Evolutionary conservation across 1,140 invertebrate species (phyloP).

Genomic region (Lucilia sericata): DNA sequence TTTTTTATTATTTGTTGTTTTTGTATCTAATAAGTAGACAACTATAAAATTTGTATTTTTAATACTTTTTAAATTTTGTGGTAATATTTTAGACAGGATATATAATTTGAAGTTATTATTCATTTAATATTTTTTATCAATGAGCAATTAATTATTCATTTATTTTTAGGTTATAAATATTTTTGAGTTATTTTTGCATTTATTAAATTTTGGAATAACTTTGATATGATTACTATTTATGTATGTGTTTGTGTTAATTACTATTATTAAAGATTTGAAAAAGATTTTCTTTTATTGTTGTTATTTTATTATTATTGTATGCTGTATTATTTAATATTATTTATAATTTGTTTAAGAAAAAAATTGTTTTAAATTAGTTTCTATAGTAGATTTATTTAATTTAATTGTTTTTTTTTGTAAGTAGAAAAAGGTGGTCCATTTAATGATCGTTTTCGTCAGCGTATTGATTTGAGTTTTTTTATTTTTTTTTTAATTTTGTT

Average conservation of each 20-base stretch:
- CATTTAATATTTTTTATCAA: too few species aligned
- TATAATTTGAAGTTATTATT: too few species aligned
- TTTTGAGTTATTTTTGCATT: too few species aligned
- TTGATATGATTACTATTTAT: too few species aligned
- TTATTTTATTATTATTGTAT: background rate
- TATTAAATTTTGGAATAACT: too few species aligned
- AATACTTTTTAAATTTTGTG: too few species aligned
- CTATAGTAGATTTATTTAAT: conserved; percentile 17
- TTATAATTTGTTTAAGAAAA: background rate
- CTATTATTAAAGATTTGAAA: background rate
- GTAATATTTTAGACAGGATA: too few species aligned
- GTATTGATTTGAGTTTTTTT: conserved; percentile 52
- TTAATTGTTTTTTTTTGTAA: conserved; percentile 35
- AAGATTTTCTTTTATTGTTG: background rate
- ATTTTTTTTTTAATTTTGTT: background rate
- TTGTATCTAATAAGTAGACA: too few species aligned
- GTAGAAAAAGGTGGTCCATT: conserved; percentile 67
- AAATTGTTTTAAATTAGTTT: background rate
- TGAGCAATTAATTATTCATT: too few species aligned
- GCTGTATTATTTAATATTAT: conserved; percentile 46
- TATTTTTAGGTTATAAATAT: too few species aligned
- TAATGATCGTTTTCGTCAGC: conserved; percentile 63
- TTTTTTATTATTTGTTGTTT: too few species aligned
- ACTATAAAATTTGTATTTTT: too few species aligned
- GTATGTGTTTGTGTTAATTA: background rate